Percentiles rank a stretch among this genome's conserved stretches.
Evolutionary conservation across 2,113 vertebrate species (phyloP).

Genomic region (Lipotes vexillifer): DNA sequence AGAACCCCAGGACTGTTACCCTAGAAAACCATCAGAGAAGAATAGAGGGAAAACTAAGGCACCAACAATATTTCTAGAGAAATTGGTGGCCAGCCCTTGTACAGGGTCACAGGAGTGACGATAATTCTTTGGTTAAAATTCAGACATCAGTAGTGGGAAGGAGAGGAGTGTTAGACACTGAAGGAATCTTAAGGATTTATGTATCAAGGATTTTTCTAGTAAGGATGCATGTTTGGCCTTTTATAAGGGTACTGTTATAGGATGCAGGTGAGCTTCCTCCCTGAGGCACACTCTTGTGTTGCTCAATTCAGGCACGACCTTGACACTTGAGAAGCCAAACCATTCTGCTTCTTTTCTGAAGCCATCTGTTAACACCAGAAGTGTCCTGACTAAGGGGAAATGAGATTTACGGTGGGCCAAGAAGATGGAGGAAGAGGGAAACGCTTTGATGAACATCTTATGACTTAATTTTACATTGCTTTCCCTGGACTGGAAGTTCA

Average conservation of each 20-base stretch:
- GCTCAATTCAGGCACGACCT: background rate
- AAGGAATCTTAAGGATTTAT: background rate
- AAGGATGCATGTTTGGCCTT: background rate
- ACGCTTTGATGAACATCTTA: background rate
- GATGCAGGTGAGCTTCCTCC: background rate
- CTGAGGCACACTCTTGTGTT: background rate
- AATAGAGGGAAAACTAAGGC: background rate
- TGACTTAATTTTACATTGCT: background rate
- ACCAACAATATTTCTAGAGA: background rate
- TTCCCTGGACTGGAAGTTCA: background rate
- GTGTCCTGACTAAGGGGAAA: slow-evolving; percentile 70
- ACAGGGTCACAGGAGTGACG: background rate
- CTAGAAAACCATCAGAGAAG: background rate
- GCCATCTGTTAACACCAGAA: slow-evolving; percentile 22
- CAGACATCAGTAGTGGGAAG: background rate
- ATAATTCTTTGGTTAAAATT: background rate
- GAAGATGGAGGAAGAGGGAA: slow-evolving; percentile 42
- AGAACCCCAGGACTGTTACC: background rate
- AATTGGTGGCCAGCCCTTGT: background rate
- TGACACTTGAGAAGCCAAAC: slow-evolving; percentile 33
- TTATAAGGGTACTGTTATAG: background rate
- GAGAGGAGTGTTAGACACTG: background rate
- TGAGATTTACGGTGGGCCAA: slow-evolving; percentile 66
- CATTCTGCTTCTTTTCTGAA: slow-evolving; percentile 32
- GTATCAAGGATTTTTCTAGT: background rate